phyloP scores from a whole-genome alignment of 2,797 vertebrate species.

The Peromyscus melanophrys region DNA sequence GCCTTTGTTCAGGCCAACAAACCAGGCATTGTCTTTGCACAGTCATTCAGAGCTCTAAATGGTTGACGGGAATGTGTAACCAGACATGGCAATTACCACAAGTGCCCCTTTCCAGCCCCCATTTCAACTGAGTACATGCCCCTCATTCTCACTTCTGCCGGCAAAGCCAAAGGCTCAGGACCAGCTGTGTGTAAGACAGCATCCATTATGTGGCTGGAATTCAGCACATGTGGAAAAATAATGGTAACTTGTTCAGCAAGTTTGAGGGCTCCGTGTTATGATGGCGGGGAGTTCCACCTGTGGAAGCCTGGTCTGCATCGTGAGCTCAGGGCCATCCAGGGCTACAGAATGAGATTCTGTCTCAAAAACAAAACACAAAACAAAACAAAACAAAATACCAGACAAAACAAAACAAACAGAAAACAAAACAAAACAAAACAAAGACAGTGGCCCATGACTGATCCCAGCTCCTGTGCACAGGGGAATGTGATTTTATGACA shows the following conservation, averaged over 20 bases:
- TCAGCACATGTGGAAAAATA: conserved; percentile 62
- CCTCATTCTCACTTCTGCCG: conserved; percentile 38
- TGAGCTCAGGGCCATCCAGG: not conserved
- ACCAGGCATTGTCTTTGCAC: conserved; percentile 70
- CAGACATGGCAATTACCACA: conserved; percentile 61
- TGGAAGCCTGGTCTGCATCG: not conserved
- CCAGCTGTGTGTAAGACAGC: conserved; percentile 19
- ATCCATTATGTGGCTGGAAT: conserved; percentile 24
- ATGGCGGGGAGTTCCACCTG: not conserved
- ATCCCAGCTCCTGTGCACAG: not conserved
- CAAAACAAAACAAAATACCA: not conserved
- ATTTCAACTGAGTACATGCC: conserved; percentile 42
- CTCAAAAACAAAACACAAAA: not conserved
- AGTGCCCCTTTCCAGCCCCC: conserved; percentile 61
- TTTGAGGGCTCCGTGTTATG: conserved; percentile 21
- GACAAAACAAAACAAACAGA: not conserved
- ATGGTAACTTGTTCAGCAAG: not conserved
- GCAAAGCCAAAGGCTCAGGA: not conserved
- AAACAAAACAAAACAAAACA: not conserved
- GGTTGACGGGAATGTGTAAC: conserved; percentile 67
- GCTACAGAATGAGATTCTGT: not conserved
- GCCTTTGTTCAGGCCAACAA: conserved; percentile 70
- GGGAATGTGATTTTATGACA: not conserved
- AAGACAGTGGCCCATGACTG: not conserved
- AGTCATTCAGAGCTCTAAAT: conserved; percentile 58